These are phyloP conservation scores for Aix galericulata DNA, from an alignment of 2,113 vertebrate genomes.

Conservation along the genomic window DNA sequence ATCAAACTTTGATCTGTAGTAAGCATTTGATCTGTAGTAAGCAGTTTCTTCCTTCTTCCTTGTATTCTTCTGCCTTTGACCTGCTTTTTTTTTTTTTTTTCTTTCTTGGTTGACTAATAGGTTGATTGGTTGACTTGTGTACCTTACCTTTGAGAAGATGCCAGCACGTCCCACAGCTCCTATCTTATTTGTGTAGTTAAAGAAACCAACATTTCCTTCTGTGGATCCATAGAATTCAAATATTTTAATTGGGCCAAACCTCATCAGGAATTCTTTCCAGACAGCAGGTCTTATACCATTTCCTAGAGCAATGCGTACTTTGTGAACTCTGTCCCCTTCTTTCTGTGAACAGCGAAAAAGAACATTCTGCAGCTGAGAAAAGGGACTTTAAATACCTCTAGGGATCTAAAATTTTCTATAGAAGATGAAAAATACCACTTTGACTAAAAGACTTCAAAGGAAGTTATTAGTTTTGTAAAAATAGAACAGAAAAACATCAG, in stretches of 20 bases:
- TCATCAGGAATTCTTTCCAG: conserved; percentile 77
- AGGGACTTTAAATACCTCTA: not conserved
- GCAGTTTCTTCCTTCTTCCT: not conserved
- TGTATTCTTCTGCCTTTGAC: not conserved
- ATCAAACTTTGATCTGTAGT: not conserved
- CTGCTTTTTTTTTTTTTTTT: not conserved
- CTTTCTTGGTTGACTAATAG: not conserved
- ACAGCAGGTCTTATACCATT: conserved; percentile 75
- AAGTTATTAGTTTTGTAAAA: not conserved
- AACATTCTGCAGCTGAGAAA: not conserved
- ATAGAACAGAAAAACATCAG: not conserved
- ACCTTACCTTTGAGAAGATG: conserved; percentile 77
- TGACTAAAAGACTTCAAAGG: not conserved
- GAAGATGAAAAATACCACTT: not conserved
- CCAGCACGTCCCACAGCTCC: conserved; percentile 74
- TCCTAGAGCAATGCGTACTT: conserved; percentile 72
- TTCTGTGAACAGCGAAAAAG: conserved; percentile 47
- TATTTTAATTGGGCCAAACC: conserved; percentile 76
- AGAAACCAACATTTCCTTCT: conserved; percentile 75
- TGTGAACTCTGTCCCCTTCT: conserved; percentile 74
- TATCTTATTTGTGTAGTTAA: conserved; percentile 78
- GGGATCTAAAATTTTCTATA: not conserved
- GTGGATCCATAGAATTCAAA: conserved; percentile 80
- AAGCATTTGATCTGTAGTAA: not conserved
- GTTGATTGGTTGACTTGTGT: not conserved